These are phyloP conservation scores for Mus pahari DNA, from an alignment of 2,113 vertebrate species.

Conservation along the genomic window DNA sequence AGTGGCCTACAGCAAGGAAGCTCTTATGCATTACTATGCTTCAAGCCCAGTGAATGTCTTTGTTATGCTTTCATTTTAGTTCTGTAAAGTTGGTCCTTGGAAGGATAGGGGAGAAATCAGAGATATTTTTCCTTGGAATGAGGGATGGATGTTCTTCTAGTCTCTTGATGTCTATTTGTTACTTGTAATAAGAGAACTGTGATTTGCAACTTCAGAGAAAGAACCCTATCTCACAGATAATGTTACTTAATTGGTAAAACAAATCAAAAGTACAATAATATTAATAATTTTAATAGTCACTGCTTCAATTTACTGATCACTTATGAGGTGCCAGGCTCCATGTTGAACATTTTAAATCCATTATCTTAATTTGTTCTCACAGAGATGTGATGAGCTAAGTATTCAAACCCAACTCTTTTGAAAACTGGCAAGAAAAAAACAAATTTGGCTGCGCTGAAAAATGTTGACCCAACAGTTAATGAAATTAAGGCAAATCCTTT, in stretches of 20 bases:
- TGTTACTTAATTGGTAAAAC: slow-evolving; percentile 64
- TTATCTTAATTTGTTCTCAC: slow-evolving; percentile 69
- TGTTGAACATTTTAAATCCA: slow-evolving; percentile 61
- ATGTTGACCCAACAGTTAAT: slow-evolving; percentile 50
- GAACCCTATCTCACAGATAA: not conserved
- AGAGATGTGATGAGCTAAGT: slow-evolving; percentile 59
- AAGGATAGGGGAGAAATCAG: not conserved
- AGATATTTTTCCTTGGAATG: slow-evolving; percentile 5
- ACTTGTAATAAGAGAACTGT: slow-evolving; percentile 41
- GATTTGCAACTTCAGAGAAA: not conserved
- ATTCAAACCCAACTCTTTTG: slow-evolving; percentile 43
- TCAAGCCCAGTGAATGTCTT: not conserved
- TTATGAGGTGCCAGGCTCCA: slow-evolving; percentile 49
- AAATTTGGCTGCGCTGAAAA: slow-evolving; percentile 55
- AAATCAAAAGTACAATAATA: slow-evolving; percentile 67
- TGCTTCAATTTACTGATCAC: slow-evolving; percentile 58
- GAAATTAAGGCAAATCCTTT: slow-evolving; percentile 47
- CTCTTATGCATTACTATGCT: not conserved
- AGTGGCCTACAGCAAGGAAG: not conserved
- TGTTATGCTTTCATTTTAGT: not conserved
- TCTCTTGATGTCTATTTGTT: slow-evolving; percentile 45
- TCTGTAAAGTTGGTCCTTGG: slow-evolving; percentile 15
- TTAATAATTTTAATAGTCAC: slow-evolving; percentile 66
- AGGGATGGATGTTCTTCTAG: slow-evolving; percentile 30
- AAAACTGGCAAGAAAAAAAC: slow-evolving; percentile 57